phyloP scores from a whole-genome alignment of 2,797 vertebrate species.

The Sebastes ruberrimus region DNA sequence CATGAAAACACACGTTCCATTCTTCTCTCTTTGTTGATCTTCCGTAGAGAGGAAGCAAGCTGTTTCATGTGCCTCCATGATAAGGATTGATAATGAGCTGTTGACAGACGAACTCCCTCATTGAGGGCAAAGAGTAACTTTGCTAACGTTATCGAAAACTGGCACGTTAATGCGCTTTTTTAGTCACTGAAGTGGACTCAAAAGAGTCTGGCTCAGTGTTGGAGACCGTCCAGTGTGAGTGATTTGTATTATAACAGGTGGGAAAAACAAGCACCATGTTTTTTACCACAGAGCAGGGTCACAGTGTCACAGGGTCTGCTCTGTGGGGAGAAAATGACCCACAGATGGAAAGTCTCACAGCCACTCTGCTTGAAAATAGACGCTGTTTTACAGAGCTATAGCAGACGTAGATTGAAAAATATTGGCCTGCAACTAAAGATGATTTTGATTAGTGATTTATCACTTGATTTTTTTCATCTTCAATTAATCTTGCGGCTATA shows the following conservation, averaged over 20 bases:
- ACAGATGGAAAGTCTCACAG: neutral
- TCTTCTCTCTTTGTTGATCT: constrained; percentile 2
- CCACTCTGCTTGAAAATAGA: neutral
- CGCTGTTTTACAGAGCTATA: neutral
- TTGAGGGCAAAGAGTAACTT: constrained; percentile 7
- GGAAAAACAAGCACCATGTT: neutral
- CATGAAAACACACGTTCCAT: neutral
- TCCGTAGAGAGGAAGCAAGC: constrained; percentile 6
- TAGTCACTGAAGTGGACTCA: neutral
- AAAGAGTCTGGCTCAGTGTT: neutral
- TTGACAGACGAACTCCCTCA: neutral
- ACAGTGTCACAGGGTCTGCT: neutral
- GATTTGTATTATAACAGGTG: constrained; percentile 36
- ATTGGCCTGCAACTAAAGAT: neutral
- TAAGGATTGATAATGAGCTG: constrained; percentile 19
- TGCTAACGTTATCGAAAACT: neutral
- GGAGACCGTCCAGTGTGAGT: neutral
- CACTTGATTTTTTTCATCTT: neutral
- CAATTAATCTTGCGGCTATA: neutral
- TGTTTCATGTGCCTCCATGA: constrained; percentile 4
- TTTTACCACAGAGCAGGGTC: neutral
- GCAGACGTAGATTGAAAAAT: neutral
- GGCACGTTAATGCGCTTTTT: neutral
- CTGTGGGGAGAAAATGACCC: neutral
- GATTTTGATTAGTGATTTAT: neutral